Conservation (phyloP, 2,113 vertebrate genomes). For the Chelonoidis abingdonii region DNA sequence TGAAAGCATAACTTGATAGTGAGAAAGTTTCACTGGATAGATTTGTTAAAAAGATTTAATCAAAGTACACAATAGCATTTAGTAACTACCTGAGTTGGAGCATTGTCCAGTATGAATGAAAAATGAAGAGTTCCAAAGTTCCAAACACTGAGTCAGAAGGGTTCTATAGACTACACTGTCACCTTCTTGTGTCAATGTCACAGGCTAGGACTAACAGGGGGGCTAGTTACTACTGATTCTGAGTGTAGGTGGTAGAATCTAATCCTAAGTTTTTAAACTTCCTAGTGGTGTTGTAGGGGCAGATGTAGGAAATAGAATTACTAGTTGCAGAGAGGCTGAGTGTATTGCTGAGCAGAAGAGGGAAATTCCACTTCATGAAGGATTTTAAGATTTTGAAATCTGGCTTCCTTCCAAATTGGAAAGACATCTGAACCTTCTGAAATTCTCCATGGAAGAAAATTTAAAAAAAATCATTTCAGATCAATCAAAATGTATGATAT, state of each 20-base stretch:
- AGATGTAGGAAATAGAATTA: background rate
- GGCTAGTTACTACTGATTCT: background rate
- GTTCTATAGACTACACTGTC: background rate
- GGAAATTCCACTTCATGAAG: background rate
- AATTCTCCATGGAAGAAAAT: background rate
- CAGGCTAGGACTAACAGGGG: background rate
- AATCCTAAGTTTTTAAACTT: background rate
- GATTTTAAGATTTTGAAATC: background rate
- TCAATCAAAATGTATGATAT: background rate
- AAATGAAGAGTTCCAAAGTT: background rate
- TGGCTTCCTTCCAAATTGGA: background rate
- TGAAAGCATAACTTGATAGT: background rate
- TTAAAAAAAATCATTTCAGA: accelerated
- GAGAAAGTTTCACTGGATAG: background rate
- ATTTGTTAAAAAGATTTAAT: background rate
- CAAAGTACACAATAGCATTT: background rate
- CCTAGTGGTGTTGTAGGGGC: background rate
- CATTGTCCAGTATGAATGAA: background rate
- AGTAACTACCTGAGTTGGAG: background rate
- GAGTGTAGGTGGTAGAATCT: background rate
- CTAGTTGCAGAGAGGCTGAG: background rate
- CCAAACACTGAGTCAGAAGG: background rate
- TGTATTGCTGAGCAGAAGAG: background rate
- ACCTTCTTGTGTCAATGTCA: background rate
- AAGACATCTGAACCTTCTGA: background rate